Evolutionary conservation across 2,888 invertebrate genomes (phyloP), one percentile per base, ranked within the genome.

Genomic region (Ophion obscuratus): DNA sequence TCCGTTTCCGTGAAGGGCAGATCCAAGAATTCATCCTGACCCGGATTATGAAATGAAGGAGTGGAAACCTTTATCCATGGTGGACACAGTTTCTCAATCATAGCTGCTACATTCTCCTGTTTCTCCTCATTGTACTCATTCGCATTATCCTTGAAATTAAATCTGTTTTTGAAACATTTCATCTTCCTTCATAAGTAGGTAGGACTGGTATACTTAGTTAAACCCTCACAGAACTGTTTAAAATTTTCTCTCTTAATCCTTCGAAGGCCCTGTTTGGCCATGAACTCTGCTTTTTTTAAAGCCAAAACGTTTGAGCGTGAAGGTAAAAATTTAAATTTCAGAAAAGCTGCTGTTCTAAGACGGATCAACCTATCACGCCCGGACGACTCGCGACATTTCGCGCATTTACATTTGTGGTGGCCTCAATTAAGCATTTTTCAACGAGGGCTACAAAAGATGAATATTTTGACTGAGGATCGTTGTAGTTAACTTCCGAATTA

Each of bases 121-220:
- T 59, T 71, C 61, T 67, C 66, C 1, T 70, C 66, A 20, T 61
- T 20, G 57, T 70, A 84, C 17, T 79, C 81, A n/a, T 75, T 75
- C 7, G 78, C 53, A 62, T 24, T 68, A 14, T 74, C 68, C n/a
- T 20, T 79, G 2, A 53, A 61, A 20, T 70, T 81, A 57, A 75
- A 81, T 24, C 74, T 80, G 67, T 81, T 84, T 61, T 80, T 84
- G 7, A 84, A 80, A 20, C 75, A 67, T 75, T 75, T 84, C 0
- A 80, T n/a, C 36, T 74, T 84, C 9, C 40, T 64, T 76, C 81
- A 81, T 24, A 81, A 11, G 81, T 67, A 83, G 5, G 47, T 27
- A 2, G 80, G 59, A 24, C 57, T 79, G 4, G 74, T 74, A 27
- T 80, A n/a, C 31, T 67, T 81, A 27, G 73, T 70, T 24, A 78